Percentiles rank a stretch among this genome's conserved stretches.
Conservation (phyloP, 2,797 vertebrate species). For the Salarias fasciatus region DNA sequence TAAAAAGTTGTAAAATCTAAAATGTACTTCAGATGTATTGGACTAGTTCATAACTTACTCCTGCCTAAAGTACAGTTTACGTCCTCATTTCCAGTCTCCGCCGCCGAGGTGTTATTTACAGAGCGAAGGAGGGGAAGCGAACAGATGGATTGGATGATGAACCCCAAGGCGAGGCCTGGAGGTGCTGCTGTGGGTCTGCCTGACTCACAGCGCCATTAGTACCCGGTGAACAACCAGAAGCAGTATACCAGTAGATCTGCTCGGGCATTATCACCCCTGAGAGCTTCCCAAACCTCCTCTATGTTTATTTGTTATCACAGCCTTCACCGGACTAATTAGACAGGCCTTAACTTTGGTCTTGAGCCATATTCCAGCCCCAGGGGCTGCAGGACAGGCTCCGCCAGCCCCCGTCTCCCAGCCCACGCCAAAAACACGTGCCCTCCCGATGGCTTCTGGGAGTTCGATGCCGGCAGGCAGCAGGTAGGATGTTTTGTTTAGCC, state of each 20-base stretch:
- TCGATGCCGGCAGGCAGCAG: constrained; percentile 55
- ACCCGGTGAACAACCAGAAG: constrained; percentile 34
- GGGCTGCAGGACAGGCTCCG: constrained; percentile 39
- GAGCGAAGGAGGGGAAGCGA: constrained; percentile 18
- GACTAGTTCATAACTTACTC: not conserved
- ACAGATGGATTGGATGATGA: constrained; percentile 55
- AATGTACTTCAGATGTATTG: not conserved
- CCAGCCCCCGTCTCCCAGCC: constrained; percentile 49
- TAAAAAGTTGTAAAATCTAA: not conserved
- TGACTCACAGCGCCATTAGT: constrained; percentile 40
- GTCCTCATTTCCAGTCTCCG: not conserved
- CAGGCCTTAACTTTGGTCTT: constrained; percentile 66
- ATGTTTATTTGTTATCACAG: constrained; percentile 79
- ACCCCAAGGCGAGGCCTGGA: constrained; percentile 38
- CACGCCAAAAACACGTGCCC: constrained; percentile 63
- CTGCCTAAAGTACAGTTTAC: not conserved
- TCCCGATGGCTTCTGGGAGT: constrained; percentile 61
- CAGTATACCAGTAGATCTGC: constrained; percentile 44
- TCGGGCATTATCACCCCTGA: constrained; percentile 44
- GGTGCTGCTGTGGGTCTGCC: constrained; percentile 26
- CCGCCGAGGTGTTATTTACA: constrained; percentile 5
- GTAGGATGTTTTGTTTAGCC: constrained; percentile 73
- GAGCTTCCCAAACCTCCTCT: constrained; percentile 50
- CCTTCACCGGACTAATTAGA: constrained; percentile 76
- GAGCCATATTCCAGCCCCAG: constrained; percentile 50